Evolutionary conservation across 2,113 vertebrate genomes (phyloP).

Genomic region (Marcusenius ussheri): DNA sequence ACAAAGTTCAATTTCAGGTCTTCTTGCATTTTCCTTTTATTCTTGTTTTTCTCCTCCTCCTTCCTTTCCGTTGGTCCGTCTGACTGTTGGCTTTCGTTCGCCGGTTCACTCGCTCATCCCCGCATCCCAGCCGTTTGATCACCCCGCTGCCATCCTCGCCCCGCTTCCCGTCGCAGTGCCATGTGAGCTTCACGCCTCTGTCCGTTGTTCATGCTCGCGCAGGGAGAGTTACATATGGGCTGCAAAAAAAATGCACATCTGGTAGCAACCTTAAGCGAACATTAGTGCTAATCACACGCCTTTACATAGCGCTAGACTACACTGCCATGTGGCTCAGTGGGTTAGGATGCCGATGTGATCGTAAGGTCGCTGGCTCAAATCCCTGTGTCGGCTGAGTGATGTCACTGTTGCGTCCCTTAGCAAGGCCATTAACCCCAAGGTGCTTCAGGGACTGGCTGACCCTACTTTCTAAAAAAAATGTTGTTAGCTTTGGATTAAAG

Average conservation of each 20-base stretch:
- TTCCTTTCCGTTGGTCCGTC: slow-evolving; percentile 12
- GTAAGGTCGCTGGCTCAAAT: background rate
- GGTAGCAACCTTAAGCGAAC: background rate
- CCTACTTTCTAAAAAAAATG: background rate
- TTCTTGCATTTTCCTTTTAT: slow-evolving; percentile 53
- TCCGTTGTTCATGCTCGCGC: background rate
- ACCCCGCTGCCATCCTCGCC: background rate
- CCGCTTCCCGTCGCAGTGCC: background rate
- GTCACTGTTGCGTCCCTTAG: background rate
- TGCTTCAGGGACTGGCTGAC: background rate
- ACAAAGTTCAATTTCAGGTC: slow-evolving; percentile 63
- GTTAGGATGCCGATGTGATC: background rate
- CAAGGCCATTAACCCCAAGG: background rate
- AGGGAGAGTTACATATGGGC: background rate
- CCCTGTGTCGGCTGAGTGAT: background rate
- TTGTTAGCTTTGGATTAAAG: background rate
- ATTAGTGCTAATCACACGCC: background rate
- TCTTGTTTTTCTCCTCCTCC: slow-evolving; percentile 30
- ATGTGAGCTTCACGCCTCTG: slow-evolving; percentile 9
- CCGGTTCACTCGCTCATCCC: background rate
- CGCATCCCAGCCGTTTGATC: slow-evolving; percentile 25
- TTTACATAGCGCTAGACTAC: background rate
- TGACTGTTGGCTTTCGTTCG: background rate
- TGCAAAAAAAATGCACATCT: background rate
- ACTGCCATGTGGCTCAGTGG: background rate